Evolutionary conservation across 2,797 vertebrate genomes (phyloP).

Genomic region (Poliocrania exsul): DNA sequence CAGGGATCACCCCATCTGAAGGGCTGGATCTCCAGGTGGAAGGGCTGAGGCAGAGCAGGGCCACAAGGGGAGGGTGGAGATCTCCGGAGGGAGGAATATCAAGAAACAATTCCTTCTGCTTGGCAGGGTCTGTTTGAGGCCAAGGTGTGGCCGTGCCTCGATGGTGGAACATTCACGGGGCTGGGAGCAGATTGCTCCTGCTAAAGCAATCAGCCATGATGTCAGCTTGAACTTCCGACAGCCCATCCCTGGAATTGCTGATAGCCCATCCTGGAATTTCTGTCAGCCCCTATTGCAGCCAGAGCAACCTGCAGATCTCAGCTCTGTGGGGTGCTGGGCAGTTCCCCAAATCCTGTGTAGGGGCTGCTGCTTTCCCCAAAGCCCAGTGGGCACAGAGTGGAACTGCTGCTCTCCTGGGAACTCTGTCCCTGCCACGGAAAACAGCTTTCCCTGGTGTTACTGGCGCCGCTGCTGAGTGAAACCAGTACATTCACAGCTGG

Average conservation of each 20-base stretch:
- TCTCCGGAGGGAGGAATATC: not conserved
- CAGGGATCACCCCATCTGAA: not conserved
- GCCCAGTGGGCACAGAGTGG: not conserved
- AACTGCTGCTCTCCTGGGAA: not conserved
- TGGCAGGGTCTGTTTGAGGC: not conserved
- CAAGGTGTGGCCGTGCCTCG: constrained; percentile 14
- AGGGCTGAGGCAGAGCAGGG: not conserved
- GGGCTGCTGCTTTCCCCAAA: not conserved
- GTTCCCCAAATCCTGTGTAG: fast-evolving
- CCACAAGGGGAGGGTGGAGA: not conserved
- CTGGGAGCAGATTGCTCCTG: not conserved
- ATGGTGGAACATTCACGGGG: not conserved
- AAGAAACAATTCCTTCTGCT: not conserved
- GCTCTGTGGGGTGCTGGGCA: not conserved
- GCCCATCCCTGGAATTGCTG: not conserved
- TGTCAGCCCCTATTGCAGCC: not conserved
- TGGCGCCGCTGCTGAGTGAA: not conserved
- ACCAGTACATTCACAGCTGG: fast-evolving
- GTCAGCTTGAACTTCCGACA: constrained; percentile 4
- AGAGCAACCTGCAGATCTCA: not conserved
- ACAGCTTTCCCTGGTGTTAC: not conserved
- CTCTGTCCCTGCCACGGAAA: fast-evolving
- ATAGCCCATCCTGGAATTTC: not conserved
- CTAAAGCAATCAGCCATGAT: constrained; percentile 20
- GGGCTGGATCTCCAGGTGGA: not conserved